Evolutionary conservation across 2,113 vertebrate genomes (phyloP), one percentile per base, ranked within the genome.

Genomic region (Sturnus vulgaris): DNA sequence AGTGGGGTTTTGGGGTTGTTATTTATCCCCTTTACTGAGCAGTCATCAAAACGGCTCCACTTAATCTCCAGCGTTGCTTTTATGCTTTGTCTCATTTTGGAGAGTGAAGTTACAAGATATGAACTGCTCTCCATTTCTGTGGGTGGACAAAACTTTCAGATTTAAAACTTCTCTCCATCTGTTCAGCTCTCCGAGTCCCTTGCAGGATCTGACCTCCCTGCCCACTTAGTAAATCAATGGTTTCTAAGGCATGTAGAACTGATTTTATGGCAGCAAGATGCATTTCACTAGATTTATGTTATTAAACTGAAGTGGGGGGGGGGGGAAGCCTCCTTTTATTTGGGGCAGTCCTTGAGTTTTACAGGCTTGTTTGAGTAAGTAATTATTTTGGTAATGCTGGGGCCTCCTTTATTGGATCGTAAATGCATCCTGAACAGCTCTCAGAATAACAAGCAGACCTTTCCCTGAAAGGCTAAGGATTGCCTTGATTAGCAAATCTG

Each of bases 311-410:
- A 96, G 55, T n/a, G 11, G 35, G 73, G 94, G 95, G 47, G 11
- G 35, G 73, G 94, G 95, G 96, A 86, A 88, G 72, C 92, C 82
- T 92, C 76, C 86, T 97, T 97, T 96, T 95, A 96, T 97, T 97
- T 95, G 94, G 96, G 96, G 95, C 88, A 92, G 86, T 93, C 59
- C 88, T 97, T 96, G 88, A 95, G 95, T 98, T 98, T 98, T 97
- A 97, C 87, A 94, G 94, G 96, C 95, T 97, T 97, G 96, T 97
- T 98, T 97, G 95, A 97, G 96, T 97, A 97, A 98, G 97, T 97
- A 97, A 98, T 98, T 98, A 98, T 98, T 94, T 97, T 95, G 96
- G 97, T 95, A 97, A 97, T 96, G 93, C 94, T 91, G 73, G 93
- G 96, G 91, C 97, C 97, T 97, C 95, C 95, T 97, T 97, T 97